A percentile compares a stretch with the other conserved stretches of the same genome.
Evolutionary conservation across 2,888 invertebrate genomes (phyloP).

Genomic region (Rotaria socialis): DNA sequence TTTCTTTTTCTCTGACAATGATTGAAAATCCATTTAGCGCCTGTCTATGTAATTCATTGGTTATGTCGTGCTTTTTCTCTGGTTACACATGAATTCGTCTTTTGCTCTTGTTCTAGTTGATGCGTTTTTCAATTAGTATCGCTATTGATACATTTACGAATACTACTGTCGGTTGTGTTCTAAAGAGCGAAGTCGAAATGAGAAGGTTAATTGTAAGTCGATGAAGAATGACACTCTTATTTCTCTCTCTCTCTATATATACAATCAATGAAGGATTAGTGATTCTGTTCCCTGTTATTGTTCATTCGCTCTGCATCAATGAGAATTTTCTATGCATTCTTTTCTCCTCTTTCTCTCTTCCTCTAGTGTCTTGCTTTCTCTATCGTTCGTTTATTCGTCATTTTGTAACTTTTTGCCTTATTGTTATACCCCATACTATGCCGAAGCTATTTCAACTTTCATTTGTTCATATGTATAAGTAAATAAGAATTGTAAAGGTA

Average conservation of each 20-base stretch:
- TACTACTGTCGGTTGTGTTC: background rate
- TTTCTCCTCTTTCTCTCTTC: background rate
- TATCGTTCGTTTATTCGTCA: background rate
- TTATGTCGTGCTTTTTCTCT: background rate
- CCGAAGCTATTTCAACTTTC: background rate
- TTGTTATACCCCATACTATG: background rate
- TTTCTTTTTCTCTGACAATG: background rate
- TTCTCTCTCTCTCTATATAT: background rate
- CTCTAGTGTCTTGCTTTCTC: background rate
- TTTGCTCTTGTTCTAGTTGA: slow-evolving; percentile 20
- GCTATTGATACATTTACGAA: background rate
- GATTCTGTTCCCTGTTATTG: background rate
- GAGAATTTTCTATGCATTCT: background rate
- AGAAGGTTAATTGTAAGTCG: slow-evolving; percentile 2
- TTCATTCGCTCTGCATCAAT: background rate
- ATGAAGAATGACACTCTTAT: background rate
- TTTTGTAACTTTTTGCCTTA: background rate
- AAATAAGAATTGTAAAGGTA: background rate
- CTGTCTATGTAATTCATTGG: background rate
- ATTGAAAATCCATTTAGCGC: slow-evolving; percentile 29
- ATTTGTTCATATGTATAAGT: background rate
- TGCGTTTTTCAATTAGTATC: background rate
- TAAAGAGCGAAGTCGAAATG: background rate
- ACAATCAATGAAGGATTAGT: background rate
- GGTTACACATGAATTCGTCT: slow-evolving; percentile 6